phyloP scores from a whole-genome alignment of 2,888 invertebrate species.

The Antheraea assamensis region DNA sequence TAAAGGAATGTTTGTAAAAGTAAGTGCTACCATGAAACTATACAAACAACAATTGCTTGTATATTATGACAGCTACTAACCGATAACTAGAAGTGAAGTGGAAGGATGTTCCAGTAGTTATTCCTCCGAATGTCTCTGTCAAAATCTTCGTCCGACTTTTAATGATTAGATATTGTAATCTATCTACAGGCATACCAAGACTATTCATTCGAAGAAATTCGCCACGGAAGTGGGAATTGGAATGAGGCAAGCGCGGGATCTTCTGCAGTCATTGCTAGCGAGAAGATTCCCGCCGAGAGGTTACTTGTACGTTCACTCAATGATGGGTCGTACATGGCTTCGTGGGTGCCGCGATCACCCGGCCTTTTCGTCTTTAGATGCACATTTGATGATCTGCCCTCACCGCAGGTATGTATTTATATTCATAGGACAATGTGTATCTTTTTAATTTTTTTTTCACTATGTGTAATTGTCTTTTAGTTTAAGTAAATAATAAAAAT shows the following conservation, averaged over 20 bases:
- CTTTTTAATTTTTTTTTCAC: too few species aligned
- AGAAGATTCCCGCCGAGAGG: constrained; percentile 84
- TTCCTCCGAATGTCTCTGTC: background rate
- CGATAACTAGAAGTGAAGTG: too few species aligned
- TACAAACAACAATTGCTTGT: too few species aligned
- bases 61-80: too few species aligned
- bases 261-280: constrained; percentile 54
- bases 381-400: constrained; percentile 91
- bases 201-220: constrained; percentile 97
- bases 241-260: constrained; percentile 59
- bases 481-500: too few species aligned
- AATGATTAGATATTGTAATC: constrained; percentile 13
- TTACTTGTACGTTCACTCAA: constrained; percentile 89
- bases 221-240: constrained; percentile 81
- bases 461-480: too few species aligned
- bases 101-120: background rate
- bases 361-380: constrained; percentile 95
- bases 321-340: constrained; percentile 91
- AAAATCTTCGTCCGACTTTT: background rate
- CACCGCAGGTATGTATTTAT: constrained; percentile 81
- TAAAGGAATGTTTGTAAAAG: too few species aligned
- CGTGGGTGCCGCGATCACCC: constrained; percentile 96
- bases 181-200: constrained; percentile 88
- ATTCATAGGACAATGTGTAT: background rate
- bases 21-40: too few species aligned